Evolutionary conservation across 2,888 invertebrate genomes (phyloP), one percentile per base, ranked within the genome.

Genomic region (Myopa tessellatipennis): DNA sequence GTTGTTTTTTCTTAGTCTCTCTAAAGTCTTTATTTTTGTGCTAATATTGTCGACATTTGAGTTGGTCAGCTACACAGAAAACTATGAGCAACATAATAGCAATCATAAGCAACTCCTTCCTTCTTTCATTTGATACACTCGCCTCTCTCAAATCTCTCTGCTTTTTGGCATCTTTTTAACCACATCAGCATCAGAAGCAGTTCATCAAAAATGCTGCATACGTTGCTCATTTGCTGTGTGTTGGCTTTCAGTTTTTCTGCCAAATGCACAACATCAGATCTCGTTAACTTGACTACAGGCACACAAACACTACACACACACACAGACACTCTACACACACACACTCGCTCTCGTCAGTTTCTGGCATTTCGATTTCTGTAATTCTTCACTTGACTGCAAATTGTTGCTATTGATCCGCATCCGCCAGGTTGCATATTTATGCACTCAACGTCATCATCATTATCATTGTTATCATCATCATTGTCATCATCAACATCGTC

Each of bases 391-490:
- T n/a, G n/a, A 10, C 45, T 68, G 18, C 67, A 67, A 40, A 74
- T 68, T 38, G 74, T 68, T 74, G 60, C 68, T 75, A 69, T 75
- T 75, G 75, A 69, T 75, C 60, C 68, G 16, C 12, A 26, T 26
- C 26, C 26, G 58, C 58, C 45, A 75, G 68, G 75, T 68, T 69
- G 75, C 68, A 60, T 69, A 34, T 68, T 68, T 69, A 67, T 60
- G 34, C 60, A 68, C 26, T 69, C 45, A 60, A 40, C 60, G 12
- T 70, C 55, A 55, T 26, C 70, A 16, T 69, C 34, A 65, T 36
- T 36, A 65, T 3, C 38, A 38, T 26, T 36, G 8, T 34, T 8
- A 34, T 14, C 65, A 16, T 34, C 38, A 65, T 34, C 38, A 65
- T 65, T 16, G 14, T 16, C 6, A 34, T 38, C 34, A 36, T 65